Base-by-base conservation (phyloP, 2,113 vertebrate genomes). In the Actenoides hombroni region DNA sequence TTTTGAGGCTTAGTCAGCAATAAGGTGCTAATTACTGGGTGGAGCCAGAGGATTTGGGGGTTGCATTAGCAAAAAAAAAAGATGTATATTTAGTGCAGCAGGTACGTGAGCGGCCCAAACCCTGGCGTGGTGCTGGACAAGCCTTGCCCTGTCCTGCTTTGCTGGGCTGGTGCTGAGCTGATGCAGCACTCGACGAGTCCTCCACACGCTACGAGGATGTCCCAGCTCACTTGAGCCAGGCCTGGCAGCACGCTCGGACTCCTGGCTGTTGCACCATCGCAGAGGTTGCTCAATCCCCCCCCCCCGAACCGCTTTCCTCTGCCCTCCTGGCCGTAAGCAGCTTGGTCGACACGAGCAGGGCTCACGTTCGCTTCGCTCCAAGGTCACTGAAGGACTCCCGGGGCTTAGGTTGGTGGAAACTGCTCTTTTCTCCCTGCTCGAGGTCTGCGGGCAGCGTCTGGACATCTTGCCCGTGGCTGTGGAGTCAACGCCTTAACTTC, bases 121-220 rank as follows among this genome's bases (percentile, higher is more conserved):
- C 60, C 46, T 7, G 39, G 13, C 0, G 1, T 2, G 42, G 33
- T 18, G 42, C 56, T 26, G 69, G 64, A 5, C 64, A 25, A 35
- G 33, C 4, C 39, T 6, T 33, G 61, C 1, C 33, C 9, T 9
- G 25, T 61, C 23, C 54, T 26, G 53, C 69, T 54, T 35, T 16
- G n/a, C 49, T 28, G 51, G 26, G 51, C 51, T 53, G 51, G 51
- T 53, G 51, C 51, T 28, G 51, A 28, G 51, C 51, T 28, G 51
- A 28, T 28, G 14, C 61, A 2, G 1, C 86, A 37, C 0, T 5
- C 11, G 8, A 3, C 3, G 44, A 35, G n/a, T 24, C 39, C n/a
- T 54, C 49, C 76, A 4, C 3, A 0, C 0, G 18, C 49, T 26
- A 1, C 0, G 0, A 18, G 71, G 77, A 25, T 2, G 17, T 8